Evolutionary conservation across 2,113 vertebrate species (phyloP), one percentile per base, ranked within the genome.

Genomic region (Marmota flaviventris): DNA sequence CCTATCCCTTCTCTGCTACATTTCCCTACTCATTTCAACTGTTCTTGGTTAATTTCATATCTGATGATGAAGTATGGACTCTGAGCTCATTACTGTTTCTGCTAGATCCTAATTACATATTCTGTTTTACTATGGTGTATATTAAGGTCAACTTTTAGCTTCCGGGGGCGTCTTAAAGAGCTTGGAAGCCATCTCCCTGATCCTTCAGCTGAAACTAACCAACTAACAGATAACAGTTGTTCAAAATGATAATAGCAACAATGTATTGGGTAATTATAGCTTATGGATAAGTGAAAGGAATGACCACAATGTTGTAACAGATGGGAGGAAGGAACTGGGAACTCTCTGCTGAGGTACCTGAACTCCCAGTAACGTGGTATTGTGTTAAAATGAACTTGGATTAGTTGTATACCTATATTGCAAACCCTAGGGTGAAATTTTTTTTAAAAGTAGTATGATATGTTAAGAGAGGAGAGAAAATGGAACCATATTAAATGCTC

Each of bases 41-140:
- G 34, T 89, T 90, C 58, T 86, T 91, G 51, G 32, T 90, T 89
- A 78, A 51, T 84, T 73, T 81, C 42, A 78, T 81, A 61, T 83
- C n/a, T 34, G 67, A 87, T 90, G 53, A 85, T 48, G 34, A 81
- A 67, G 65, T 70, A 29, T 92, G 70, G 56, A 83, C 94, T 91
- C 91, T 96, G 53, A 45, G 85, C 16, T 93, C 82, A 32, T 75
- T 94, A 22, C n/a, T 84, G 37, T 91, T 96, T n/a, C 85, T 94
- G 56, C 37, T 85, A 84, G 27, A 72, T 67, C 37, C 65, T 87
- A 81, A 61, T 70, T 34, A 70, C 34, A 48, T 63, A 16, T 69
- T 79, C 27, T 85, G 45, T 67, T 8, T 61, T 58, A 73, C 13
- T 45, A 24, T 37, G 10, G 45, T 72, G 4, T 75, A 88, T 90